These are phyloP conservation scores for Aviceda subcristata DNA, from an alignment of 2,113 vertebrate species.

Conservation along the genomic window DNA sequence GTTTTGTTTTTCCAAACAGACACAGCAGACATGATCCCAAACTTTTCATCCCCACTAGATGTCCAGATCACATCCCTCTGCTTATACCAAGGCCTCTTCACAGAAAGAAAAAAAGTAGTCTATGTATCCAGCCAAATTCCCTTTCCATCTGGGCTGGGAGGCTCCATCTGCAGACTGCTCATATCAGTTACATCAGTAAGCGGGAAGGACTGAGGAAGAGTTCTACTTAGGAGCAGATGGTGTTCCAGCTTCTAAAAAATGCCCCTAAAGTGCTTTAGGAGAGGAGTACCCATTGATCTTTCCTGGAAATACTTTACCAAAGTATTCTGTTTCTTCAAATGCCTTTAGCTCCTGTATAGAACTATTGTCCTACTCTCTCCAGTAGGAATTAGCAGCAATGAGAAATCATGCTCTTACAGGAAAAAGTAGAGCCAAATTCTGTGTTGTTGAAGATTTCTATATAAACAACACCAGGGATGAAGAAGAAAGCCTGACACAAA, in stretches of 20 bases:
- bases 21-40: not conserved
- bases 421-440: not conserved
- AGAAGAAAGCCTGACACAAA: not conserved
- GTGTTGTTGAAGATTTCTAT: not conserved
- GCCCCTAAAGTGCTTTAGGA: not conserved
- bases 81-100: not conserved
- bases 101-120: not conserved
- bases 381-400: not conserved
- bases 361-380: not conserved
- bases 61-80: not conserved
- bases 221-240: constrained; percentile 33
- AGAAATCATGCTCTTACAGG: not conserved
- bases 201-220: not conserved
- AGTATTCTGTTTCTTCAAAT: not conserved
- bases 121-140: constrained; percentile 1
- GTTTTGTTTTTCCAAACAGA: not conserved
- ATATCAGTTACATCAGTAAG: not conserved
- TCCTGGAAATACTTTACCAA: not conserved
- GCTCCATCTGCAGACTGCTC: constrained; percentile 39
- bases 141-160: constrained; percentile 41
- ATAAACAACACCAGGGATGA: not conserved
- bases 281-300: not conserved
- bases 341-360: not conserved
- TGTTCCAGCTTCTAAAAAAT: constrained; percentile 21
- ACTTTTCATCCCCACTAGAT: not conserved